These are phyloP conservation scores for Volucella inflata DNA, from an alignment of 2,888 invertebrate genomes.

Conservation along the genomic window DNA sequence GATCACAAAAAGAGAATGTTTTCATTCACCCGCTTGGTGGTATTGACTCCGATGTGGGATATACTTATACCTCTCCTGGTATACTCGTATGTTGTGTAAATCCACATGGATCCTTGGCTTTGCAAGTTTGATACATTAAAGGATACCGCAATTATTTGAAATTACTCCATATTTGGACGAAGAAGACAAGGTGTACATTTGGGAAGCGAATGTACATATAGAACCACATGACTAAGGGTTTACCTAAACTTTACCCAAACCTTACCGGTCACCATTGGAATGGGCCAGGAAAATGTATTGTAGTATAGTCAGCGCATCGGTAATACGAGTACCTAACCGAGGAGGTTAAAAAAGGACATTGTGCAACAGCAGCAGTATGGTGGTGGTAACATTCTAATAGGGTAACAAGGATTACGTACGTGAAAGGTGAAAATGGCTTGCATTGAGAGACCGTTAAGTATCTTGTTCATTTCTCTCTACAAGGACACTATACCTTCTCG, in stretches of 20 bases:
- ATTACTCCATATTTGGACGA: slow-evolving; percentile 30
- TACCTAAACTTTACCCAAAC: too few relatives aligned
- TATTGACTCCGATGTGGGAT: slow-evolving; percentile 16
- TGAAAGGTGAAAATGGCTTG: slow-evolving; percentile 26
- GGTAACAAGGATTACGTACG: slow-evolving; percentile 38
- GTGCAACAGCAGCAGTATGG: too few relatives aligned
- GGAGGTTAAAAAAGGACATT: too few relatives aligned
- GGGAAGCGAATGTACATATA: neutral
- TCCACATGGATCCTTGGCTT: neutral
- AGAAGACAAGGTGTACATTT: neutral
- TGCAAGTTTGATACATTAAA: slow-evolving; percentile 42
- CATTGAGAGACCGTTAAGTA: slow-evolving; percentile 37
- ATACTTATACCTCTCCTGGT: neutral
- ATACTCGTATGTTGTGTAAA: neutral
- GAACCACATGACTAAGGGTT: too few relatives aligned
- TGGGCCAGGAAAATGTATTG: too few relatives aligned
- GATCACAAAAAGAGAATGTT: slow-evolving; percentile 7
- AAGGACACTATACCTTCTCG: neutral
- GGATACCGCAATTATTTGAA: slow-evolving; percentile 66
- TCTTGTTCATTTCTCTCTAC: slow-evolving; percentile 28
- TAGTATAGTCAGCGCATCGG: too few relatives aligned
- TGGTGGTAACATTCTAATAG: slow-evolving; percentile 14
- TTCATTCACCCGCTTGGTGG: slow-evolving; percentile 2
- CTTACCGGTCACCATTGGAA: too few relatives aligned
- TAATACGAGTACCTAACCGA: too few relatives aligned